Evolutionary conservation across 1,140 invertebrate genomes (phyloP).

Genomic region (Diabrotica virgifera): DNA sequence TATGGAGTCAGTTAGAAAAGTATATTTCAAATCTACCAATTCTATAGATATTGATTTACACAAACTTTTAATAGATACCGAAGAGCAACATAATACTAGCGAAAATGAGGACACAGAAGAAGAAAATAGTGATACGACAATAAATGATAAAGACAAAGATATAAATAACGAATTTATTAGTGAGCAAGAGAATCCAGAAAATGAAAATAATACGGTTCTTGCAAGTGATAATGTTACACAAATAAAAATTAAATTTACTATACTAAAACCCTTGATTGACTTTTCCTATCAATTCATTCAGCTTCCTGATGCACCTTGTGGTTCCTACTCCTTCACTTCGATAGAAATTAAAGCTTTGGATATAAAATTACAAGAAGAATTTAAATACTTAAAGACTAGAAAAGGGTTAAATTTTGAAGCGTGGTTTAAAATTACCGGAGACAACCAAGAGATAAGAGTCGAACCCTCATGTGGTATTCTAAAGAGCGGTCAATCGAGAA

Average conservation of each 20-base stretch:
- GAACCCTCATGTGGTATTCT: constrained; percentile 36
- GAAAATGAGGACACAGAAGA: not conserved
- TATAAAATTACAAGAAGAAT: constrained; percentile 10
- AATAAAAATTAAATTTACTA: not conserved
- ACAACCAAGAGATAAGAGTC: constrained; percentile 29
- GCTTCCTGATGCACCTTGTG: constrained; percentile 39
- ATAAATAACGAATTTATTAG: too few species aligned
- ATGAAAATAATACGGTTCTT: not conserved
- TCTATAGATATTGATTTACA: constrained; percentile 22
- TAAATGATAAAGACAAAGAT: too few species aligned
- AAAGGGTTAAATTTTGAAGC: constrained; percentile 18
- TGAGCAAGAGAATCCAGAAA: not conserved
- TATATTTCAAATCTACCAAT: constrained; percentile 10
- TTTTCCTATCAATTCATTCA: constrained; percentile 31
- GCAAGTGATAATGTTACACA: not conserved
- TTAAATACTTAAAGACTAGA: constrained; percentile 12
- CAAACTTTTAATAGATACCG: constrained; percentile 7
- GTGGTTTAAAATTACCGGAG: constrained; percentile 32
- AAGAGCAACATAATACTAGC: not conserved
- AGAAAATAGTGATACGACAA: not conserved
- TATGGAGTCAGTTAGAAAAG: not conserved
- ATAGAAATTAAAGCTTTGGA: constrained; percentile 23
- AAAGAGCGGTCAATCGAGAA: constrained; percentile 23
- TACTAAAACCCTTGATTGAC: constrained; percentile 22
- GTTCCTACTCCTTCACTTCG: constrained; percentile 33